Base-by-base conservation (phyloP, 1,140 invertebrate genomes). In the Drosophila erecta region DNA sequence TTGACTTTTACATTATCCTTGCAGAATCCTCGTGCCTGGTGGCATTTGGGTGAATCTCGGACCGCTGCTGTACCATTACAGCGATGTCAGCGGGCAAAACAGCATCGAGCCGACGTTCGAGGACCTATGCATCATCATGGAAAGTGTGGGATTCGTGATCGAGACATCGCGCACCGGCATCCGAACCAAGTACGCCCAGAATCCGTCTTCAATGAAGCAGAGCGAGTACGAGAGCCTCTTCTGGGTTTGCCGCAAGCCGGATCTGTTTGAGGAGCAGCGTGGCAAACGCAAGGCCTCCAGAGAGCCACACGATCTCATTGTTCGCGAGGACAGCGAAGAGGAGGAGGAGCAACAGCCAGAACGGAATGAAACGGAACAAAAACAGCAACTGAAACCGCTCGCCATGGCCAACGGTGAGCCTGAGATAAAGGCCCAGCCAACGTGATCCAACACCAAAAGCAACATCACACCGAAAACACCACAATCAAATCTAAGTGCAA, bases 51-150 rank as follows among this genome's bases (percentile, higher is more conserved):
- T 98, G 59, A 98, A 98, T 93, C 92, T 98, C 77, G 98, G 98
- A 22, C 98, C 99, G 20, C 92, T 99, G 43, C 92, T 99, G 1
- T 99, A 99, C 92, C 98, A 99, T 92, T 99, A 94, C 83, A 96
- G 97, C 73, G 98, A 99, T 87, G 95, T 97, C 90, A 94, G 95
- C 27, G 96, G 96, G 47, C 97, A 98, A 90, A 95, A 96, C 69
- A 99, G 98, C 47, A 98, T 99, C 70, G 99, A 99, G 93, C 97
- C 99, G 0, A 97, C 96, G 54, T 98, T 97, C 81, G 96, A 97
- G 90, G 95, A 97, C 65, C 92, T 99, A 0, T 93, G 95, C 72
- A 94, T 96, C 43, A 96, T 99, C 41, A 97, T 99, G 58, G 92
- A 94, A 71, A 95, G 95, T 58, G 94, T 97, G 60, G 98, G 98